These are phyloP conservation scores for Sebastolobus altivelis DNA, from an alignment of 2,797 vertebrate species.

Conservation along the genomic window DNA sequence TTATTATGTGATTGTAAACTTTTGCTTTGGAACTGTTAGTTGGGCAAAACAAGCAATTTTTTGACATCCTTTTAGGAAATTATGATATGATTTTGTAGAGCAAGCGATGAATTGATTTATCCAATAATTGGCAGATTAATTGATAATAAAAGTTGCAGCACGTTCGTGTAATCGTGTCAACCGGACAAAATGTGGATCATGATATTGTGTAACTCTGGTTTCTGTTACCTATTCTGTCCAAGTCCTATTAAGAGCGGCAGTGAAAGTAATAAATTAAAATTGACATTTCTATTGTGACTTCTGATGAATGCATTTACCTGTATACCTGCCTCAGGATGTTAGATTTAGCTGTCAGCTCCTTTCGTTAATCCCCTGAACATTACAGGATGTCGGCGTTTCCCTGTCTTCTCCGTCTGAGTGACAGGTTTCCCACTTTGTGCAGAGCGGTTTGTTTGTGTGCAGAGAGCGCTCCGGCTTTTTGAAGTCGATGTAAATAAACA, in stretches of 20 bases:
- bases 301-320: background rate
- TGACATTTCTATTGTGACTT: conserved; percentile 10
- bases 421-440: background rate
- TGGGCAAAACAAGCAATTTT: background rate
- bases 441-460: background rate
- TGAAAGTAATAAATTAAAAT: conserved; percentile 3
- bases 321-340: conserved; percentile 31
- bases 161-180: background rate
- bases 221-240: background rate
- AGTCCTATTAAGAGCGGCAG: background rate
- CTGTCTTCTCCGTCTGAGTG: conserved; percentile 9
- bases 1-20: background rate
- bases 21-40: background rate
- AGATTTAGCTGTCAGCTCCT: conserved; percentile 23
- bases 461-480: background rate
- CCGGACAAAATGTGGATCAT: too few relatives aligned
- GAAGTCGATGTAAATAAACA: conserved; percentile 31
- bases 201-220: background rate
- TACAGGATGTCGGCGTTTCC: conserved; percentile 14
- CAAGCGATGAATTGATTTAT: rapidly evolving
- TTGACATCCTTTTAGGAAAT: too few relatives aligned
- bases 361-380: conserved; percentile 44
- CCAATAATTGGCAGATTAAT: background rate
- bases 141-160: background rate
- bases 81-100: background rate